Evolutionary conservation across 2,113 vertebrate species (phyloP).

Genomic region (Gopherus flavomarginatus): DNA sequence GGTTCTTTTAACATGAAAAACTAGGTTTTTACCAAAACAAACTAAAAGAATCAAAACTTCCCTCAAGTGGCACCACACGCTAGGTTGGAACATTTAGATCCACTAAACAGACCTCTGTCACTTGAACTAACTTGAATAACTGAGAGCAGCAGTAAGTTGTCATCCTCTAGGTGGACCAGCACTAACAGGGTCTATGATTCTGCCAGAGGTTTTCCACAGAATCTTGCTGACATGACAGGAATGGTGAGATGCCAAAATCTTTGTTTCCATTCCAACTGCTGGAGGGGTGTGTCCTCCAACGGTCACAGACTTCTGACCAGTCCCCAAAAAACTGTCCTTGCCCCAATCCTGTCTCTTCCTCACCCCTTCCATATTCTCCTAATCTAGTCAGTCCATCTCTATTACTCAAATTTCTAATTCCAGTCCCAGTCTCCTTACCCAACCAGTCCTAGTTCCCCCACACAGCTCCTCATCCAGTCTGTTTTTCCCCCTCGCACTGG

Average conservation of each 20-base stretch:
- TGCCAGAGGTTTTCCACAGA: background rate
- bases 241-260: background rate
- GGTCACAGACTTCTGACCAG: background rate
- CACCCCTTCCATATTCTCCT: background rate
- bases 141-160: background rate
- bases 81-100: background rate
- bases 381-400: background rate
- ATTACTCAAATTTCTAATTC: background rate
- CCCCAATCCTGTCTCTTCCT: background rate
- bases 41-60: background rate
- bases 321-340: background rate
- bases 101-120: background rate
- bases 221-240: background rate
- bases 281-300: background rate
- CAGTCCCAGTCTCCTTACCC: background rate
- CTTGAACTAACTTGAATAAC: background rate
- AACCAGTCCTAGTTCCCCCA: background rate
- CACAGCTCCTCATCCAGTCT: background rate
- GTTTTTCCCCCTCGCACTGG: background rate
- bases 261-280: background rate
- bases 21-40: background rate
- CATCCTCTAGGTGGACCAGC: background rate
- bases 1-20: too few species aligned
- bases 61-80: background rate
- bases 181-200: background rate